Evolutionary conservation across 1,140 invertebrate species (phyloP).

Genomic region (Steinernema feltiae): DNA sequence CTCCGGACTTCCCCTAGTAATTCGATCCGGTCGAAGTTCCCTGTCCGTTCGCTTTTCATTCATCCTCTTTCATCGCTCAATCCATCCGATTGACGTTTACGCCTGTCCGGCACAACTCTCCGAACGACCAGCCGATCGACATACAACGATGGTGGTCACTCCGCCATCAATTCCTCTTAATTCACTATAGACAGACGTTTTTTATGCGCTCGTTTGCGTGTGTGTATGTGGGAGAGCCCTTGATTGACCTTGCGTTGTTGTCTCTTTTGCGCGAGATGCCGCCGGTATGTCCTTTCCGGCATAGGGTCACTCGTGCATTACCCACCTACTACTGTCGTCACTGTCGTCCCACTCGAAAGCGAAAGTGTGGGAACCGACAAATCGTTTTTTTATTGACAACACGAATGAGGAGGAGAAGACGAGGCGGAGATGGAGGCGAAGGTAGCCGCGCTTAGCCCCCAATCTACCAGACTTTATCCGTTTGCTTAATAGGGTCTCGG

Average conservation of each 20-base stretch:
- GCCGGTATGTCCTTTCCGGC: slow-evolving; percentile 3
- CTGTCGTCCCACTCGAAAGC: neutral
- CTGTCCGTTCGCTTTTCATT: slow-evolving; percentile 4
- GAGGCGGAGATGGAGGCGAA: too few species aligned
- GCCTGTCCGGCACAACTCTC: neutral
- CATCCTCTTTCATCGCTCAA: neutral
- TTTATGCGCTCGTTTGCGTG: neutral
- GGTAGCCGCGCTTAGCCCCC: too few species aligned
- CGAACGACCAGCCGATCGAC: neutral
- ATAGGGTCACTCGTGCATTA: slow-evolving; percentile 8
- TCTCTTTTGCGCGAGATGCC: neutral
- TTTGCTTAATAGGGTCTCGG: neutral
- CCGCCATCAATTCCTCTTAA: neutral
- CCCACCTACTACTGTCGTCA: neutral
- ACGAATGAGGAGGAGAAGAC: neutral
- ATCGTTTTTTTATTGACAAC: slow-evolving; percentile 5
- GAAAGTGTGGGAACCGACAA: slow-evolving; percentile 2
- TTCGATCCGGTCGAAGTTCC: neutral
- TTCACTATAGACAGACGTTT: neutral
- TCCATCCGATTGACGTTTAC: neutral
- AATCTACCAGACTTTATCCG: too few species aligned
- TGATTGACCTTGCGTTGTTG: slow-evolving; percentile 15
- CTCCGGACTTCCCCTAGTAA: neutral
- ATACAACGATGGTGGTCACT: too few species aligned
- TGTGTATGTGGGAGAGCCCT: too few species aligned